Base-by-base conservation (phyloP, 2,888 invertebrate genomes). In the Ormyrus nitidulus region DNA sequence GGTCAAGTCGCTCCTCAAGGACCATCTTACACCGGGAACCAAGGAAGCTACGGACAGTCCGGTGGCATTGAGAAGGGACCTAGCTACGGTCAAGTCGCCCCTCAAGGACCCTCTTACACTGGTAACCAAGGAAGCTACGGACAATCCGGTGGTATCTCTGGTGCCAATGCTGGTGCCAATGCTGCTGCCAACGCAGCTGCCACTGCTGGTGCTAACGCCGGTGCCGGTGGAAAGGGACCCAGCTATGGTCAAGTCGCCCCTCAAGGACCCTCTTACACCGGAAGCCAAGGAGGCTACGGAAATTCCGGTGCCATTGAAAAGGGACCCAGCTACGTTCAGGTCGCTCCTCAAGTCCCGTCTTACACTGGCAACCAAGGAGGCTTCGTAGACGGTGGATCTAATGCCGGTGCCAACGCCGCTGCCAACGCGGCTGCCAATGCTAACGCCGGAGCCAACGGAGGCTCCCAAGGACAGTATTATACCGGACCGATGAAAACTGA, bases 361-460 rank as follows among this genome's bases (percentile, higher is more conserved):
- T 49, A 49, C 11, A 61, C 51, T 53, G 62, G 62, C 11, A 46
- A 46, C 34, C 46, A 44, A n/a, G 62, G 46, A n/a, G 62, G 62
- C 46, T 46, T 19, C 19, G 19, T 19, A 19, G 19, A 19, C 19
- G 19, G 19, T n/a, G 49, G 48, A 6, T 61, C 74, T 46, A 58
- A 34, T 44, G 64, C 65, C 6, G 58, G 58, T 51, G 61, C 64
- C 7, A 80, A 76, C 48, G 68, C 59, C 2, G 48, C 34, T 13
- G 68, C 69, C 1, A 58, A 61, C 10, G 34, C 68, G 11, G 59
- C 68, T 13, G 68, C 72, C n/a, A 65, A n/a, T 58, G 69, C 70
- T 8, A 61, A 69, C 11, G 75, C 54, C 1, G 44, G 46, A 0
- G 69, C 69, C 2, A 34, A 11, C 6, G 54, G 54, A 19, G 19